Conservation (phyloP, 53 echinoderm and acorn worm genomes). For the Holothuria leucospilota region DNA sequence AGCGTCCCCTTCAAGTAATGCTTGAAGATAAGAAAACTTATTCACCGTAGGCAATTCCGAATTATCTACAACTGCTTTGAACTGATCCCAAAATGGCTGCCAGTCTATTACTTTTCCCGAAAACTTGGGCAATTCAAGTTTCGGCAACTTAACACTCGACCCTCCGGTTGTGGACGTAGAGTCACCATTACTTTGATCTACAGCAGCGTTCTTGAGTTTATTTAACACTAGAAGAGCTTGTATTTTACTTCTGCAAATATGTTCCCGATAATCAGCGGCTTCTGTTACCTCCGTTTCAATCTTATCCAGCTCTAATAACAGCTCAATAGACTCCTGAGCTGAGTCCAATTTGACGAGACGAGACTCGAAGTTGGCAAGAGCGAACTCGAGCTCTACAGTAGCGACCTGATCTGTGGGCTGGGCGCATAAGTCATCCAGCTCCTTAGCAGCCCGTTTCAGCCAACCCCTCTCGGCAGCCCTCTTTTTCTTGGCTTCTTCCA, state of each 20-base stretch:
- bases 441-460: conserved; percentile 6
- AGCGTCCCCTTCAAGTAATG: background rate
- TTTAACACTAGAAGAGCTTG: background rate
- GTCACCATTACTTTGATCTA: no score
- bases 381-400: background rate
- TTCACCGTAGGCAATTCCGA: background rate
- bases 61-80: background rate
- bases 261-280: background rate
- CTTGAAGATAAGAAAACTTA: background rate
- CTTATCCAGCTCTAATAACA: background rate
- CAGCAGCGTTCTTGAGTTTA: background rate
- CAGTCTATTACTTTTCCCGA: background rate
- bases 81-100: conserved; percentile 2
- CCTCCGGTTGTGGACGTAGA: background rate
- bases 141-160: background rate
- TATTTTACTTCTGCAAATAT: background rate
- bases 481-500: no score
- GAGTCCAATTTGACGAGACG: background rate
- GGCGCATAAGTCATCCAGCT: background rate
- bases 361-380: background rate
- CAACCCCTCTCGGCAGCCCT: background rate
- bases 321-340: background rate
- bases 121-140: conserved; percentile 10
- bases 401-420: background rate
- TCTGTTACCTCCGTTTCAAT: background rate